Base-by-base conservation (phyloP, 2,888 invertebrate species). In the Eilema depressum region DNA sequence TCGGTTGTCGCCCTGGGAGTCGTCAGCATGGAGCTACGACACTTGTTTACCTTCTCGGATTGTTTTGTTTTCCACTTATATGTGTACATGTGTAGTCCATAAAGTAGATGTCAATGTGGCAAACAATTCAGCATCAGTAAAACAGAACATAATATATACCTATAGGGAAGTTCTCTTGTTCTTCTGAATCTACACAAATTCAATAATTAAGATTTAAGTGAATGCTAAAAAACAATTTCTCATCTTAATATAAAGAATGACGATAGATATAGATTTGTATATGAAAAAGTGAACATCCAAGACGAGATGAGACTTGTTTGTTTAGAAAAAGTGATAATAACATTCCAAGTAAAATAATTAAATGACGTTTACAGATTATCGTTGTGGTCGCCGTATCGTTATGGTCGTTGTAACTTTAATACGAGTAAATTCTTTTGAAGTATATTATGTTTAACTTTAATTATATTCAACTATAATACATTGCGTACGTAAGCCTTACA, bases 401-500 rank as follows among this genome's bases (percentile, higher is more conserved):
- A 8, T 53, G n/a, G n/a, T 53, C n/a, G 53, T 59, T 26, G 14
- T 57, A 57, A 14, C n/a, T n/a, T n/a, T n/a, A n/a, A n/a, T n/a
- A n/a, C n/a, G n/a, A n/a, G n/a, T 26, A 59, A 25, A 12, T 26
- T 25, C 14, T 14, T 26, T 25, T 26, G 26, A 28, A 26, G 41
- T 53, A 53, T n/a, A 53, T 53, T 53, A 1, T 10, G 8, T n/a
- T 53, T 8, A 53, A 53, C n/a, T 53, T 53, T 20, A 59, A 26
- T 8, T 59, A 26, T 17, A 25, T 59, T 17, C 8, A 59, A 26
- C 14, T 17, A 17, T 12, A 65, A 28, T 56, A 30, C 3, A 14
- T 28, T n/a, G 23, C 14, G 53, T 23, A 28, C 30, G 12, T 30
- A 65, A 65, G 53, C 37, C 41, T 64, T 59, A 69, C 53, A 57